Evolutionary conservation across 2,113 vertebrate genomes (phyloP), one percentile per base, ranked within the genome.

Genomic region (Pachypanchax playfairii): DNA sequence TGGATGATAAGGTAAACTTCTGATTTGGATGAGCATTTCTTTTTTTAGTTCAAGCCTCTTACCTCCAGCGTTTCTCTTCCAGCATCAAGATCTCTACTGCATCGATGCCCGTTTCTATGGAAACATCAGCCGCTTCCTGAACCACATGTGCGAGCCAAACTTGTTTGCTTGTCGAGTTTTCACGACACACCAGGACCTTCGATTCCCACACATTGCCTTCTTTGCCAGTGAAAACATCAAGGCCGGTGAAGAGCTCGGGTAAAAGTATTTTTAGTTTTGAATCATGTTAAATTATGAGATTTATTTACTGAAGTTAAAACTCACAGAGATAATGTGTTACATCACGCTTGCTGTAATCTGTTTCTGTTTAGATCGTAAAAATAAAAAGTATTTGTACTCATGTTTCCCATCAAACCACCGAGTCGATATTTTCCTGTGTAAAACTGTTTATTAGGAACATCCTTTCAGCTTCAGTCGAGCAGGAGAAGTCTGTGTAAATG

Each of bases 71-170:
- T 65, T 35, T 43, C 17, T 15, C 25, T 61, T 54, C 10, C 62
- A 98, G 95, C 94, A 94, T 0, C 93, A 95, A 13, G 96, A 98
- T 49, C 87, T 94, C 15, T 98, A 98, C 90, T 99, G 96, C 92
- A 95, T 99, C 2, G 97, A 98, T 0, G 95, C 96, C 1, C 94
- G 96, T 70, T 99, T 95, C 93, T 98, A 98, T 18, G 97, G 97
- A 53, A 99, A 98, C 85, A 92, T 98, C 89, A 99, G 97, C 87
- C 95, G 97, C 70, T 99, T 99, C 87, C 94, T 99, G 56, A 99
- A 99, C 92, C 97, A 99, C 92, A 93, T 96, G 88, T 98, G 97
- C 2, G 96, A 99, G 88, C 96, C 97, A 79, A 99, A 98, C 93
- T 86, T 99, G 63, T 94, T 97, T 38, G 95, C 96, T 0, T 96